Percentiles rank a stretch among this genome's conserved stretches.
Evolutionary conservation across 2,113 vertebrate species (phyloP).

Genomic region (Manacus vitellinus): DNA sequence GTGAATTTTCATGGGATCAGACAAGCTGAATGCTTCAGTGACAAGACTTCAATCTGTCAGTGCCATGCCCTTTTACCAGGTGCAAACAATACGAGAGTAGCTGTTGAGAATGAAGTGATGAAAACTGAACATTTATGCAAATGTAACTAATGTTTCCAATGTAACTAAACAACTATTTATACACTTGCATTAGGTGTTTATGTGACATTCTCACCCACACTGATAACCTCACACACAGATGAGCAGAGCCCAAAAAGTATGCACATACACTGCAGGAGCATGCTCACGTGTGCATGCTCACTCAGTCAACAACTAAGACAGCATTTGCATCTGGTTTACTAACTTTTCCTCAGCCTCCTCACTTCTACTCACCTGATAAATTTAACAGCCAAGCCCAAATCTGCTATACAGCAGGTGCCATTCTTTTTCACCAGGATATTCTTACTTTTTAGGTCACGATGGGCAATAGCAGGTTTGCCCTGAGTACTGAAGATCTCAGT

Average conservation of each 20-base stretch:
- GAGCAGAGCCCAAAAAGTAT: neutral
- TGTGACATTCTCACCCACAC: neutral
- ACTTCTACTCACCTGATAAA: slow-evolving; percentile 88
- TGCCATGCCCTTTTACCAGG: fast-evolving
- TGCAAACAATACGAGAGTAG: neutral
- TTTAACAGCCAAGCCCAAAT: slow-evolving; percentile 94
- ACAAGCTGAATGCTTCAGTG: neutral
- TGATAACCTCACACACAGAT: neutral
- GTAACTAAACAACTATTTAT: neutral
- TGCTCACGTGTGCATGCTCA: fast-evolving
- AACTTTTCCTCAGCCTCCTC: neutral
- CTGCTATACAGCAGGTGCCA: slow-evolving; percentile 94
- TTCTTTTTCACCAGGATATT: slow-evolving; percentile 98
- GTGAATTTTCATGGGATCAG: neutral
- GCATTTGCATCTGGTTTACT: neutral
- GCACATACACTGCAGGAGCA: neutral
- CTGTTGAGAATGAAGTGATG: fast-evolving
- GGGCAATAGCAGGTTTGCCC: slow-evolving; percentile 95
- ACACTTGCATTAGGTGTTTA: neutral
- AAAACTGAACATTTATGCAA: neutral
- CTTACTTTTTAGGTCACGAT: slow-evolving; percentile 97
- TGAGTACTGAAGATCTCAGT: slow-evolving; percentile 97
- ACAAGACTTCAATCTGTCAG: neutral
- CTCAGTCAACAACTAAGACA: neutral
- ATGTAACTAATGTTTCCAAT: neutral